A percentile compares a stretch with the other conserved stretches of the same genome.
Conservation (phyloP, 1,140 invertebrate species). For the Lineus longissimus region DNA sequence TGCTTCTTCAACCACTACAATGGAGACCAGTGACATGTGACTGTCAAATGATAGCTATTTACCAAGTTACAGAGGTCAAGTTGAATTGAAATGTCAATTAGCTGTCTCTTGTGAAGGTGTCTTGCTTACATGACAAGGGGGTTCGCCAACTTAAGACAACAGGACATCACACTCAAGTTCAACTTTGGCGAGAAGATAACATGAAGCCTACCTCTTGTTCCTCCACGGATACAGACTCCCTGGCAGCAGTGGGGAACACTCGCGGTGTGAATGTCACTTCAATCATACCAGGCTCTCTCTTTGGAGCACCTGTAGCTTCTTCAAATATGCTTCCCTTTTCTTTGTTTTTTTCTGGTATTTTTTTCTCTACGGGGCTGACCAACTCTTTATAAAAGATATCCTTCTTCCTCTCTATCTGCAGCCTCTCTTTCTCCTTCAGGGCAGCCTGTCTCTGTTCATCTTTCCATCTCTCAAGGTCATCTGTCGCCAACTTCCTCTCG, state of each 20-base stretch:
- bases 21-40: slow-evolving; percentile 11
- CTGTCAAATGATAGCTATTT: slow-evolving; percentile 12
- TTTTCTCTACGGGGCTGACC: slow-evolving; percentile 19
- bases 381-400: slow-evolving; percentile 21
- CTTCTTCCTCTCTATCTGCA: slow-evolving; percentile 30
- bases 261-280: slow-evolving; percentile 71
- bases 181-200: too few species aligned
- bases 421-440: slow-evolving; percentile 33
- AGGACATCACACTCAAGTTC: too few species aligned
- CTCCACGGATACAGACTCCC: slow-evolving; percentile 69
- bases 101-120: too few species aligned
- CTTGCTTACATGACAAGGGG: too few species aligned
- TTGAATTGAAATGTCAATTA: slow-evolving; percentile 5
- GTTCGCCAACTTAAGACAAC: too few species aligned
- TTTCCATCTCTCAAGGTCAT: slow-evolving; percentile 66
- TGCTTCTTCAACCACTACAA: slow-evolving; percentile 74
- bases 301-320: slow-evolving; percentile 25
- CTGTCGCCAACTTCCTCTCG: slow-evolving; percentile 62
- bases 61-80: slow-evolving; percentile 6
- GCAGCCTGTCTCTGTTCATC: slow-evolving; percentile 38
- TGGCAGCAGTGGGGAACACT: slow-evolving; percentile 74
- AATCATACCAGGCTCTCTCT: slow-evolving; percentile 59
- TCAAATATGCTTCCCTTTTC: slow-evolving; percentile 37
- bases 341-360: slow-evolving; percentile 26
- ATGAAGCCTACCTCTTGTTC: slow-evolving; percentile 65